Percentiles rank a stretch among this genome's conserved stretches.
Conservation (phyloP, 2,113 vertebrate species). For the Passer montanus region DNA sequence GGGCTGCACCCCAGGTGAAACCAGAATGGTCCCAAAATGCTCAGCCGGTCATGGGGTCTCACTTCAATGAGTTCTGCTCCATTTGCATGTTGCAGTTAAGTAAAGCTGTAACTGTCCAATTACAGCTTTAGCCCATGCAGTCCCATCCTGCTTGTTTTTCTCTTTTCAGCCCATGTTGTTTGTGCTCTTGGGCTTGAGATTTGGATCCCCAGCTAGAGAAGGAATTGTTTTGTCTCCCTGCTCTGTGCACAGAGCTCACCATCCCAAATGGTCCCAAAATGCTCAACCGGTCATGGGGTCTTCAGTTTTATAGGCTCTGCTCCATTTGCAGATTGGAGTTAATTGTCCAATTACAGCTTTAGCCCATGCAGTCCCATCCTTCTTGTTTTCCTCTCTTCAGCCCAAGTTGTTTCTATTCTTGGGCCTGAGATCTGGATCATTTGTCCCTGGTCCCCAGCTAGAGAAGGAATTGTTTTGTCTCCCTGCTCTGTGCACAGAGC, state of each 20-base stretch:
- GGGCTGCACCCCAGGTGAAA: background rate
- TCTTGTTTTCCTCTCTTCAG: background rate
- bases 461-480: background rate
- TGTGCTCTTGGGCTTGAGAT: background rate
- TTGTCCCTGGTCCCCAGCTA: background rate
- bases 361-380: background rate
- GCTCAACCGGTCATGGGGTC: accelerated
- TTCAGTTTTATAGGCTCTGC: background rate
- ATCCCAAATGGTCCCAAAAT: background rate
- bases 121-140: accelerated
- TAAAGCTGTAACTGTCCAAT: background rate
- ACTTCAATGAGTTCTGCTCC: background rate
- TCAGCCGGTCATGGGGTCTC: accelerated
- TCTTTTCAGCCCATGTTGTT: background rate
- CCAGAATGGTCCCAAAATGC: background rate
- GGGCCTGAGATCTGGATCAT: background rate
- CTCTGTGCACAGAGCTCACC: background rate
- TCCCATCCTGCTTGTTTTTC: background rate
- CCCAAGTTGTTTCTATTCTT: background rate
- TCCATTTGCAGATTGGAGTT: background rate
- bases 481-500: background rate
- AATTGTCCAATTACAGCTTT: background rate
- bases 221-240: background rate
- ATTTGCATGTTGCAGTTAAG: background rate
- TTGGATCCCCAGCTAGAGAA: background rate